phyloP scores from a whole-genome alignment of 2,797 vertebrate species.

The Chelmon rostratus region DNA sequence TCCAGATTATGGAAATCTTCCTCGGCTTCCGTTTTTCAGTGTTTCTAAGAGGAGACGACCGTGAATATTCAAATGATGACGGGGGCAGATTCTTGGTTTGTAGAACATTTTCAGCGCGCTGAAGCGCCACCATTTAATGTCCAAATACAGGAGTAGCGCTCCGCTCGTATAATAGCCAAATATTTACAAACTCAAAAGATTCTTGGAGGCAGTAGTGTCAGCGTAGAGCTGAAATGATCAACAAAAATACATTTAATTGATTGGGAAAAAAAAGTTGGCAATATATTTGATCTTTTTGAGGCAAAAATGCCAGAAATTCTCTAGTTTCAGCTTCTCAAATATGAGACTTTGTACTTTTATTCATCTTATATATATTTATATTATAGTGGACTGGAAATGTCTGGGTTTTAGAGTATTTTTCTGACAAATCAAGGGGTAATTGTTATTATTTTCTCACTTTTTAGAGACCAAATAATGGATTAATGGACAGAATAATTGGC shows the following conservation, averaged over 20 bases:
- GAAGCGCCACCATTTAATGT: background rate
- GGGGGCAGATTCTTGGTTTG: slow-evolving; percentile 5
- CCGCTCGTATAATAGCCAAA: background rate
- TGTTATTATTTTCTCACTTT: background rate
- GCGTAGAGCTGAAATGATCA: background rate
- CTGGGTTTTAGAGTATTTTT: background rate
- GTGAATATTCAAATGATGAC: background rate
- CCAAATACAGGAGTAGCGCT: background rate
- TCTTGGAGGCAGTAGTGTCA: slow-evolving; percentile 1
- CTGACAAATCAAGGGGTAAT: background rate
- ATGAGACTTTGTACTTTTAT: background rate
- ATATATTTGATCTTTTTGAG: background rate
- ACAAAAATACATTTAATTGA: background rate
- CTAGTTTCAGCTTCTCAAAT: background rate
- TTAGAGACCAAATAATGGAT: background rate
- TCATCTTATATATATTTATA: background rate
- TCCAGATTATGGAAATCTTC: slow-evolving; percentile 25
- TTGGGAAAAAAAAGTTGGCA: background rate
- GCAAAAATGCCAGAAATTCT: background rate
- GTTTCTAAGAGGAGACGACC: background rate
- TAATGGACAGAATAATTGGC: background rate
- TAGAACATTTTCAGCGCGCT: slow-evolving; percentile 5
- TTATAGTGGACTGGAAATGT: background rate
- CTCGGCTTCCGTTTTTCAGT: slow-evolving; percentile 4
- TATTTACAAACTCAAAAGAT: slow-evolving; percentile 11